Conservation (phyloP, 2,797 vertebrate genomes). For the Pseudotriccus pelzelni region DNA sequence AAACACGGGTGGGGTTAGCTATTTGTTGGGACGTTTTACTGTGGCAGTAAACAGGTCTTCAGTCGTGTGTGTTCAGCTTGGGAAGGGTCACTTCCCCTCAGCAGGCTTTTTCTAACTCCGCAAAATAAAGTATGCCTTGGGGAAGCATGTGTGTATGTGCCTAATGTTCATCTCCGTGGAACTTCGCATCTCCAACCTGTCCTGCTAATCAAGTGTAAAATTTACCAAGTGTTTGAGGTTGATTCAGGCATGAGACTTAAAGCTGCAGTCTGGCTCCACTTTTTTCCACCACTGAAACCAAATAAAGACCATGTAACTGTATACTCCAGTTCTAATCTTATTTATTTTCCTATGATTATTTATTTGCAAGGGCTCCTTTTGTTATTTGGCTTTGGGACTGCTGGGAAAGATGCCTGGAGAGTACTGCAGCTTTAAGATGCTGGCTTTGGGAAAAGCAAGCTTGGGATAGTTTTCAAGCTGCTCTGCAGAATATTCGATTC, state of each 20-base stretch:
- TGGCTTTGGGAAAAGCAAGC: background rate
- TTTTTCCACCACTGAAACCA: conserved; percentile 66
- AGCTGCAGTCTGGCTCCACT: conserved; percentile 57
- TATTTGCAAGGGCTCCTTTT: conserved; percentile 61
- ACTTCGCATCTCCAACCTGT: background rate
- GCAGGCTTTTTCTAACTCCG: background rate
- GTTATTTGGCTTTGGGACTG: conserved; percentile 51
- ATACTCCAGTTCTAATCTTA: conserved; percentile 47
- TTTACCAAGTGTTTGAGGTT: background rate
- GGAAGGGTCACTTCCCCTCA: background rate
- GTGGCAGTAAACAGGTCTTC: conserved; percentile 5
- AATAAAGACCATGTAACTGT: conserved; percentile 65
- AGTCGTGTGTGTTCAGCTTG: background rate
- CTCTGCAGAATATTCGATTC: background rate
- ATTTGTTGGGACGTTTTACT: conserved; percentile 13
- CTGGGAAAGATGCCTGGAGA: conserved; percentile 49
- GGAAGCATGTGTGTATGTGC: background rate
- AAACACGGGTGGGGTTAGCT: background rate
- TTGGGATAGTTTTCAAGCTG: conserved; percentile 2
- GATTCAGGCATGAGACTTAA: conserved; percentile 34
- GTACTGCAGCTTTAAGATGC: conserved; percentile 62
- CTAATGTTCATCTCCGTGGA: conserved; percentile 9
- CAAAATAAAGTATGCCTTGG: conserved; percentile 26
- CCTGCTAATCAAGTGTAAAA: conserved; percentile 22
- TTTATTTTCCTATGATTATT: conserved; percentile 65